Evolutionary conservation across 2,888 invertebrate species (phyloP), one percentile per base, ranked within the genome.

Genomic region (Leptarthrus brevirostris): DNA sequence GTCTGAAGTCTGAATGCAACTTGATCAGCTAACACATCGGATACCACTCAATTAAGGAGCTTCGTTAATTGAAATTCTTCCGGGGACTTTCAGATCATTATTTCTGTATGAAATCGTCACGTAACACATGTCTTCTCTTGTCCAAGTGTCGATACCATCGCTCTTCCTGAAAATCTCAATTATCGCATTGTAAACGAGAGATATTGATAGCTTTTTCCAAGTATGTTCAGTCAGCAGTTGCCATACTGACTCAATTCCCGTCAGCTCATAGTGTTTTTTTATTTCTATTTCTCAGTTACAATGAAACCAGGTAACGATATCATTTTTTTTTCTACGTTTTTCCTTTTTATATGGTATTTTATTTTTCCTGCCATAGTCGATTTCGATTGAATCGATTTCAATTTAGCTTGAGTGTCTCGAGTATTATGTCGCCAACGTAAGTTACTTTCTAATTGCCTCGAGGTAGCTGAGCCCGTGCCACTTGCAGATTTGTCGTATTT

Each of bases 321-420:
- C 3, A 18, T 18, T n/a, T 49, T 5, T 49, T 49, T 49, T 49
- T 44, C 16, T 12, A n/a, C n/a, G 12, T 44, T 44, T 44, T n/a
- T 44, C 3, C n/a, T 44, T 44, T 12, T 44, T 44, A n/a, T n/a
- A n/a, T 16, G 16, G 16, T 47, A 20, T 49, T 49, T 49, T 49
- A 6, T 49, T 49, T n/a, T 49, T 16, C 14, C 18, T 16, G 8
- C 18, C 20, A 20, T 49, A n/a, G n/a, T 20, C n/a, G 4, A 20
- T 6, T 20, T 49, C n/a, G 49, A 49, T 49, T 49, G 49, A 49
- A 49, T 49, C 49, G 49, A 49, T 49, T 49, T 49, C 49, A 49
- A 49, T 49, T 49, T 16, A 49, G 16, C 49, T 49, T 18, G 49
- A 16, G 16, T 49, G 49, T 49, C 49, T 49, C 49, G 49, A 8